Evolutionary conservation across 2,113 vertebrate species (phyloP).

Genomic region (Mobula hypostoma): DNA sequence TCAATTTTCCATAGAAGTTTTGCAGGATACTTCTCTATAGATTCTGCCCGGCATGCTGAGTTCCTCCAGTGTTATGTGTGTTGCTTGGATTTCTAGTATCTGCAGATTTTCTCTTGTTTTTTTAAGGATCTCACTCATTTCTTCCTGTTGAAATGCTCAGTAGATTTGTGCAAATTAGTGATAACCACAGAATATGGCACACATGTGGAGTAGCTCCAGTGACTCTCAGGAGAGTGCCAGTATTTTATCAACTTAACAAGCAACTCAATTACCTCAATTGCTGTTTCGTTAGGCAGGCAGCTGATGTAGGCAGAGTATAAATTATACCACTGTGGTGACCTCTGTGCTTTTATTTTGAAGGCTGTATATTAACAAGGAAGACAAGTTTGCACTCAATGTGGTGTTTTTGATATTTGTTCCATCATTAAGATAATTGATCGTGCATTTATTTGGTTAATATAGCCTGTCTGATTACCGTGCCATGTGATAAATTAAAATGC

Average conservation of each 20-base stretch:
- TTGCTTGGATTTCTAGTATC: no score
- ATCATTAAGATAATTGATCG: background rate
- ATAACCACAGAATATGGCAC: background rate
- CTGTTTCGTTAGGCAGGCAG: background rate
- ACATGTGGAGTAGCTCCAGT: background rate
- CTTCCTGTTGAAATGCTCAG: background rate
- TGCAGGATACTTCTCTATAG: no score
- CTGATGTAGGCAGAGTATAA: background rate
- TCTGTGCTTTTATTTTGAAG: background rate
- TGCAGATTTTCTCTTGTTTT: no score
- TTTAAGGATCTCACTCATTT: no score
- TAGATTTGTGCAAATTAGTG: background rate
- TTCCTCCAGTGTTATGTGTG: no score
- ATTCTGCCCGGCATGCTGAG: no score
- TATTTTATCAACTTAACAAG: background rate
- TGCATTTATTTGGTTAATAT: background rate
- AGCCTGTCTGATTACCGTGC: background rate
- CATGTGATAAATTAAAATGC: background rate
- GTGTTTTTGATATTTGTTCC: background rate
- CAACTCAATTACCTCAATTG: background rate
- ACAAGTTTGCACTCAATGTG: background rate
- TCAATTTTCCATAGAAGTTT: no score
- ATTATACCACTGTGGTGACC: background rate
- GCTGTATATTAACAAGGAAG: background rate
- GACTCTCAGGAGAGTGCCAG: background rate